phyloP scores from a whole-genome alignment of 2,113 vertebrate genomes.

The Trogon surrucura region DNA sequence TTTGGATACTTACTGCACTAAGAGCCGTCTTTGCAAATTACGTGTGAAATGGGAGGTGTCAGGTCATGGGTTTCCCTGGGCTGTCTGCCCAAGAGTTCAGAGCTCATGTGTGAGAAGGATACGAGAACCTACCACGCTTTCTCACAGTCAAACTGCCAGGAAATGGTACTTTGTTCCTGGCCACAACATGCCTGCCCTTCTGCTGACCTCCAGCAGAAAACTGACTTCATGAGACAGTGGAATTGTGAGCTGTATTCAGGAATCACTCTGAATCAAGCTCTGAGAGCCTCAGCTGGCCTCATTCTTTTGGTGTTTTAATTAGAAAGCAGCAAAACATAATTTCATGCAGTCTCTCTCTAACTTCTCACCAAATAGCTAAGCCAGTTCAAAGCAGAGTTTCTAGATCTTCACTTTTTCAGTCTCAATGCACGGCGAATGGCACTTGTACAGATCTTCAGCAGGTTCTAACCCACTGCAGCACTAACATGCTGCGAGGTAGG shows the following conservation, averaged over 20 bases:
- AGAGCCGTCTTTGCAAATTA: background rate
- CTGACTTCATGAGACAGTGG: background rate
- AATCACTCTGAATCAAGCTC: background rate
- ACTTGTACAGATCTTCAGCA: background rate
- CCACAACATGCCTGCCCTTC: no score
- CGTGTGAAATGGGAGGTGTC: background rate
- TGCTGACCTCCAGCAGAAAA: background rate
- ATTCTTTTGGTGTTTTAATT: background rate
- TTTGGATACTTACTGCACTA: background rate
- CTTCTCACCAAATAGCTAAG: background rate
- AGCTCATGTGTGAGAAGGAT: background rate
- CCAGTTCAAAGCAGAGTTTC: background rate
- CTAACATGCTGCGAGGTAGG: background rate
- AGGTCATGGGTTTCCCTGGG: background rate
- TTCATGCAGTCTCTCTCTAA: background rate
- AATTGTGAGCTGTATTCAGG: background rate
- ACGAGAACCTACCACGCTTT: background rate
- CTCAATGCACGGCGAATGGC: background rate
- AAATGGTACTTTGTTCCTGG: background rate
- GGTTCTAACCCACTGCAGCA: background rate
- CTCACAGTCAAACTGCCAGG: background rate
- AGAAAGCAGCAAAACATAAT: background rate
- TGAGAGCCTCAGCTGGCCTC: background rate
- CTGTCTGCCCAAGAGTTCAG: background rate
- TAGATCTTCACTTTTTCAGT: background rate